Conservation (phyloP, 2,888 invertebrate genomes). For the Syrista parreyssii region DNA sequence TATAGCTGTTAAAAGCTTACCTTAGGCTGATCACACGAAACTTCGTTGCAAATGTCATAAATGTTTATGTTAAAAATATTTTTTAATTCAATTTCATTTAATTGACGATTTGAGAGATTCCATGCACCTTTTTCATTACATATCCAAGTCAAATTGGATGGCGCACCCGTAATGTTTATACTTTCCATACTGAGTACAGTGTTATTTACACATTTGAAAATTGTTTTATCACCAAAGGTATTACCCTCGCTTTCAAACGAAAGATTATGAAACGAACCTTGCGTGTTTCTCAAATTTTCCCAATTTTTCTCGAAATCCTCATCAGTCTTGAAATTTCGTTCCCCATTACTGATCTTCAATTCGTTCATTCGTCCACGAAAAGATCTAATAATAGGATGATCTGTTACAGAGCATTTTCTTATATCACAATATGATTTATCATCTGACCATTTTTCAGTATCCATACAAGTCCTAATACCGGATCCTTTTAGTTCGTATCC, state of each 20-base stretch:
- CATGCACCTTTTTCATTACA: conserved; percentile 45
- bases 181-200: conserved; percentile 26
- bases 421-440: conserved; percentile 68
- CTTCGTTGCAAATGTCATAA: conserved; percentile 32
- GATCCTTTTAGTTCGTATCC: conserved; percentile 71
- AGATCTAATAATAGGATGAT: conserved; percentile 38
- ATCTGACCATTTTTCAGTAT: conserved; percentile 73
- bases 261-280: conserved; percentile 5
- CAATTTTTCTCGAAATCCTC: conserved; percentile 20
- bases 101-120: conserved; percentile 28
- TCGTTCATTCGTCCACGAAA: not conserved
- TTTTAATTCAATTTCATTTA: conserved; percentile 23
- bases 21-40: conserved; percentile 31
- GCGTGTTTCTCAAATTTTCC: not conserved
- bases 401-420: conserved; percentile 34
- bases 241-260: conserved; percentile 36
- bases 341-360: conserved; percentile 4
- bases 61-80: conserved; percentile 13
- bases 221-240: conserved; percentile 35
- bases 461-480: conserved; percentile 68
- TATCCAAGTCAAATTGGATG: conserved; percentile 45
- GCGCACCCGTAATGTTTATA: conserved; percentile 13
- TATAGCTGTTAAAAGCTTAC: conserved; percentile 23
- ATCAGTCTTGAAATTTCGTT: conserved; percentile 5
- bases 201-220: conserved; percentile 39